phyloP scores from a whole-genome alignment of 2,113 vertebrate genomes.

The Nothoprocta pentlandii region DNA sequence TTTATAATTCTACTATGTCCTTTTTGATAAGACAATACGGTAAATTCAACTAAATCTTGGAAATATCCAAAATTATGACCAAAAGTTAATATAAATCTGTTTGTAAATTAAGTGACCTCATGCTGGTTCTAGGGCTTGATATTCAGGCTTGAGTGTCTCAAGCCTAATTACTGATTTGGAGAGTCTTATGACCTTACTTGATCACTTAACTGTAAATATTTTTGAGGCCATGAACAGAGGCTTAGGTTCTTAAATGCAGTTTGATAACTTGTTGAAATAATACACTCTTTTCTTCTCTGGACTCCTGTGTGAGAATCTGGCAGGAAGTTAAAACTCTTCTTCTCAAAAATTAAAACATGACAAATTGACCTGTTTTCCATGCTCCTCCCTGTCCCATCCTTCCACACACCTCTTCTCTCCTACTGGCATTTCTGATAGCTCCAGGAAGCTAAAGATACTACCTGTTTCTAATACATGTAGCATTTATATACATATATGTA shows the following conservation, averaged over 20 bases:
- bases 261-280: neutral
- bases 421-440: neutral
- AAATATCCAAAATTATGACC: neutral
- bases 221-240: neutral
- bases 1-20: neutral
- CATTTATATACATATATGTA: too few relatives aligned
- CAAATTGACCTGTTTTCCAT: neutral
- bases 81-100: neutral
- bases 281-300: slow-evolving; percentile 13
- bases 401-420: neutral
- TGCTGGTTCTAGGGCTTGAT: neutral
- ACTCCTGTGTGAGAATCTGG: neutral
- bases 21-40: neutral
- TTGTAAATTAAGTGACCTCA: neutral
- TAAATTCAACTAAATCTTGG: neutral
- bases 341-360: neutral
- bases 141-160: neutral
- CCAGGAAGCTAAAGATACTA: neutral
- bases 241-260: neutral
- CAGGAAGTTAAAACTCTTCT: neutral
- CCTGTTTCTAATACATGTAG: neutral
- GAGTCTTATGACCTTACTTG: neutral
- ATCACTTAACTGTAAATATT: neutral
- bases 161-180: neutral
- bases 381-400: slow-evolving; percentile 11